phyloP scores from a whole-genome alignment of 2,113 vertebrate species.

The Bambusicola thoracicus region DNA sequence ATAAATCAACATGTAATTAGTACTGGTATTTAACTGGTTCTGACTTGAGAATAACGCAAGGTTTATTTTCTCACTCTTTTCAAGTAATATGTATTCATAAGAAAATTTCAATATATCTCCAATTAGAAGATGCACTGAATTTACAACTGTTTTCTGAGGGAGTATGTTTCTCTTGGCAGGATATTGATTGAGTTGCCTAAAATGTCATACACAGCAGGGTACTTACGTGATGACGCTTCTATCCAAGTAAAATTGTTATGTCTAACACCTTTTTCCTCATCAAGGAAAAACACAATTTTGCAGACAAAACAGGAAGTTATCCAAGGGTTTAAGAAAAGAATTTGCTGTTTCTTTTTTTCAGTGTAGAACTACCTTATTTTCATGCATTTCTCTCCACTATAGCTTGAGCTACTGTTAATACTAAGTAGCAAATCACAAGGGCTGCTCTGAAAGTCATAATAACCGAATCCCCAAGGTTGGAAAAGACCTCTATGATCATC shows the following conservation, averaged over 20 bases:
- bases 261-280: slow-evolving; percentile 38
- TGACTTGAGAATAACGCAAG: background rate
- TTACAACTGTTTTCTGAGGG: background rate
- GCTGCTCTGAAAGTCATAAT: too few species aligned
- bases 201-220: background rate
- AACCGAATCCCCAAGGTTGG: too few species aligned
- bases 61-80: background rate
- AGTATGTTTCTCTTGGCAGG: background rate
- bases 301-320: slow-evolving; percentile 30
- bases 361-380: slow-evolving; percentile 3
- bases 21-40: background rate
- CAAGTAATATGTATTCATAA: background rate
- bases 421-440: background rate
- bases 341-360: background rate
- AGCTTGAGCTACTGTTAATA: background rate
- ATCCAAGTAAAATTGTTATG: slow-evolving; percentile 28
- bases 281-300: slow-evolving; percentile 7
- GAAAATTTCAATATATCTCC: background rate
- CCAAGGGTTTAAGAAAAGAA: background rate
- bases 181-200: slow-evolving; percentile 26
- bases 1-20: background rate
- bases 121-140: background rate
- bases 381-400: background rate
- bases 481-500: too few species aligned
- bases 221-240: slow-evolving; percentile 4